Base-by-base conservation (phyloP, 2,888 invertebrate genomes). In the Frankliniella intonsa region DNA sequence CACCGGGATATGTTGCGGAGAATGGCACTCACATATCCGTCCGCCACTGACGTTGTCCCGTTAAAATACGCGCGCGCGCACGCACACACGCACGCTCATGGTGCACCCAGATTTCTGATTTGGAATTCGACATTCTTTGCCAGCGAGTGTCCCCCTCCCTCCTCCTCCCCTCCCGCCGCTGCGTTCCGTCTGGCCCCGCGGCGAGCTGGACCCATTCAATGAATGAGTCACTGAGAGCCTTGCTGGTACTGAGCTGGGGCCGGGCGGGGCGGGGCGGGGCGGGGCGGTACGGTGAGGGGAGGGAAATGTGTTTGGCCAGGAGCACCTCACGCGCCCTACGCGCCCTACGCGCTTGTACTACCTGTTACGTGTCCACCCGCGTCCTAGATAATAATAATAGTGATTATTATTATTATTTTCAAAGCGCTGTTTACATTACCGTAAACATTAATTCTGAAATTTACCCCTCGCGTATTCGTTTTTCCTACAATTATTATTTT, bases 81-180 rank as follows among this genome's bases (percentile, higher is more conserved):
- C 65, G n/a, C 65, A n/a, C 65, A 65, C 65, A 65, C 65, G n/a
- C 65, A n/a, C 65, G n/a, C 69, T 22, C 69, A 69, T 5, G 22
- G 62, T 62, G 62, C 62, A 38, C 38, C n/a, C 62, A 14, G 62
- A 62, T 62, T 62, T 62, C 62, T 62, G 62, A 62, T 62, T 62
- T n/a, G 69, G 69, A 76, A 76, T 76, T 76, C 69, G 69, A 22
- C 69, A 76, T 76, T 76, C 69, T 12, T 55, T 62, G 19, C 17
- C 62, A 14, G 19, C 55, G n/a, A 17, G n/a, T 8, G 62, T 55
- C 9, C 55, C 3, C 55, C 9, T 55, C 55, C 55, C 55, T 8
- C 55, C 9, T 3, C 55, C 5, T 8, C 55, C 55, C 55, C 55
- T 55, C 55, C 55, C 3, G n/a, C 7, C 14, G 38, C 62, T 76